phyloP scores from a whole-genome alignment of 2,797 vertebrate genomes.

The Agapornis canus region DNA sequence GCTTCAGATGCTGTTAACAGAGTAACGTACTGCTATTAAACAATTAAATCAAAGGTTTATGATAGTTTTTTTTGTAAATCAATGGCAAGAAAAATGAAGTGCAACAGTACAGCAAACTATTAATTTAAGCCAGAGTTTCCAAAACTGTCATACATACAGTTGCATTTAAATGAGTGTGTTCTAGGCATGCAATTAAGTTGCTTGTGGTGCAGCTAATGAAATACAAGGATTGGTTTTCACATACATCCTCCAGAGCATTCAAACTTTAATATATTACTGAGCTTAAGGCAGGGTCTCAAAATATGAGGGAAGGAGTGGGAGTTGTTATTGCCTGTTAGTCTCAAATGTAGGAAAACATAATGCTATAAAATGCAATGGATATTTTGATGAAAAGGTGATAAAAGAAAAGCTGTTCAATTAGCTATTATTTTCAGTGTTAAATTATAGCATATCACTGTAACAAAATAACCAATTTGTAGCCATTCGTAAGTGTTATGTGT shows the following conservation, averaged over 20 bases:
- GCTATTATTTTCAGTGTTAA: constrained; percentile 26
- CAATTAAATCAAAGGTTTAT: background rate
- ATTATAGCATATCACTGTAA: background rate
- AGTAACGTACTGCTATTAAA: background rate
- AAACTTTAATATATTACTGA: background rate
- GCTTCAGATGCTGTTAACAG: background rate
- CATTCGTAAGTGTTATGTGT: background rate
- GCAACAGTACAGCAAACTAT: background rate
- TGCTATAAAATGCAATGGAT: background rate
- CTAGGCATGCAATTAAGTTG: background rate
- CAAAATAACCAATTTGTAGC: background rate
- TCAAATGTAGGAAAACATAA: background rate
- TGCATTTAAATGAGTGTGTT: background rate
- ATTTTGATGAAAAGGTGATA: constrained; percentile 19
- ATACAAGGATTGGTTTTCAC: background rate
- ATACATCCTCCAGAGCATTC: background rate
- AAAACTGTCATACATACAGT: background rate
- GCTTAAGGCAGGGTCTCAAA: constrained; percentile 13
- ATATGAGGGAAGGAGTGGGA: background rate
- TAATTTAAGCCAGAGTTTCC: background rate
- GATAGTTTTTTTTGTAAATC: background rate
- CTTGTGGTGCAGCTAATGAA: background rate
- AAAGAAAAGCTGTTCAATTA: constrained; percentile 59
- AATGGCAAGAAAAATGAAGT: background rate
- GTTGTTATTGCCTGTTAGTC: background rate